Evolutionary conservation across 2,888 invertebrate genomes (phyloP).

Genomic region (Teinopalpus imperialis): DNA sequence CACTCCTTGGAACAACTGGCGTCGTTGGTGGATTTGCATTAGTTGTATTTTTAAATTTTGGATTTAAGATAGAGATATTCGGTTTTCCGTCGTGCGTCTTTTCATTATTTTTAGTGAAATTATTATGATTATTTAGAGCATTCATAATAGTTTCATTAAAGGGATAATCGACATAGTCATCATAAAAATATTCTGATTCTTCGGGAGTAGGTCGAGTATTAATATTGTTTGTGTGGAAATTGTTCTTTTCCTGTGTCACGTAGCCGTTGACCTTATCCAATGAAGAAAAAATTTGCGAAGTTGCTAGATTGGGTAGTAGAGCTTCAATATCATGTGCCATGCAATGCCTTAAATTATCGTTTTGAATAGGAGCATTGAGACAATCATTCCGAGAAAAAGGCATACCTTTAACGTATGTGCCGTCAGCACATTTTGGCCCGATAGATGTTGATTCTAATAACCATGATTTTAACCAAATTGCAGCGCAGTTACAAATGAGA

Average conservation of each 20-base stretch:
- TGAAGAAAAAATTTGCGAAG: conserved; percentile 81
- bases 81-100: conserved; percentile 75
- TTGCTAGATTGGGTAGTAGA: conserved; percentile 75
- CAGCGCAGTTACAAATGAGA: conserved; percentile 89
- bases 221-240: conserved; percentile 61
- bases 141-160: conserved; percentile 82
- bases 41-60: conserved; percentile 55
- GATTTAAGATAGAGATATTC: conserved; percentile 69
- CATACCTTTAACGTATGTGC: conserved; percentile 87
- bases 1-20: conserved; percentile 77
- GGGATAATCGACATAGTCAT: conserved; percentile 91
- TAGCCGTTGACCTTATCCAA: conserved; percentile 81
- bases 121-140: conserved; percentile 56
- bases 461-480: conserved; percentile 93
- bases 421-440: conserved; percentile 91
- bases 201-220: conserved; percentile 84
- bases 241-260: conserved; percentile 66
- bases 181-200: conserved; percentile 91
- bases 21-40: conserved; percentile 56
- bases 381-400: conserved; percentile 88
- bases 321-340: conserved; percentile 87
- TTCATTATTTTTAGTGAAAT: conserved; percentile 47
- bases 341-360: conserved; percentile 82
- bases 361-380: conserved; percentile 59
- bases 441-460: conserved; percentile 87